Evolutionary conservation across 2,797 vertebrate genomes (phyloP).

Genomic region (Sebastes kiyomatsui): DNA sequence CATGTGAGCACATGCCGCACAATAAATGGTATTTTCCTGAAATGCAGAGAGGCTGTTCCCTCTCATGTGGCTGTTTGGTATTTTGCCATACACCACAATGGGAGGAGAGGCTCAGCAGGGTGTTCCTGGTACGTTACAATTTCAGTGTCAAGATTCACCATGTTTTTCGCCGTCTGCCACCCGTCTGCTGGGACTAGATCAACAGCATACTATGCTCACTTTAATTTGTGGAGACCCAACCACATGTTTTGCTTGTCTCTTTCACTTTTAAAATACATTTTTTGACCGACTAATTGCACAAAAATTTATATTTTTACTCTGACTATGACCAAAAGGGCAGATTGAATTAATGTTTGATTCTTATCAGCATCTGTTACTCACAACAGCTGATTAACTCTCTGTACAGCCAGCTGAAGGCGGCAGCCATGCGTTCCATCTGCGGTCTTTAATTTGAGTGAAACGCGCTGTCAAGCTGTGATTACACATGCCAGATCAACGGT

Average conservation of each 20-base stretch:
- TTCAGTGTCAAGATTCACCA: conserved; percentile 23
- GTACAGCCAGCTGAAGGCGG: conserved; percentile 25
- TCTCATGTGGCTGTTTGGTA: conserved; percentile 14
- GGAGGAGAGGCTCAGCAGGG: conserved; percentile 15
- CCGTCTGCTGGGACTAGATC: not conserved
- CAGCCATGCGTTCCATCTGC: conserved; percentile 29
- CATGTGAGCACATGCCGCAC: conserved; percentile 13
- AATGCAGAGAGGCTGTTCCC: conserved; percentile 4
- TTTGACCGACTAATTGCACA: conserved; percentile 27
- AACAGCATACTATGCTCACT: not conserved
- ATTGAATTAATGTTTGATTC: conserved; percentile 34
- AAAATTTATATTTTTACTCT: not conserved
- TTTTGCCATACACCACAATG: conserved; percentile 15
- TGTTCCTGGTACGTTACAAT: conserved; percentile 2
- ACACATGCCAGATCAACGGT: not conserved
- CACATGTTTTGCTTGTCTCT: not conserved
- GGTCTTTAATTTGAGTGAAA: conserved; percentile 40
- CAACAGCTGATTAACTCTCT: conserved; percentile 28
- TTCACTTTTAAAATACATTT: conserved; percentile 24
- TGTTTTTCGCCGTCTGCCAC: conserved; percentile 16
- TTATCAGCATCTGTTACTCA: conserved; percentile 29
- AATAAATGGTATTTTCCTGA: conserved; percentile 30
- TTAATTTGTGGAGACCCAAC: conserved; percentile 8
- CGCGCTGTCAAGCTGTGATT: conserved; percentile 15
- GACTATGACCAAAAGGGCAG: not conserved